Conservation (phyloP, 2,113 vertebrate species). For the Nanorana parkeri region DNA sequence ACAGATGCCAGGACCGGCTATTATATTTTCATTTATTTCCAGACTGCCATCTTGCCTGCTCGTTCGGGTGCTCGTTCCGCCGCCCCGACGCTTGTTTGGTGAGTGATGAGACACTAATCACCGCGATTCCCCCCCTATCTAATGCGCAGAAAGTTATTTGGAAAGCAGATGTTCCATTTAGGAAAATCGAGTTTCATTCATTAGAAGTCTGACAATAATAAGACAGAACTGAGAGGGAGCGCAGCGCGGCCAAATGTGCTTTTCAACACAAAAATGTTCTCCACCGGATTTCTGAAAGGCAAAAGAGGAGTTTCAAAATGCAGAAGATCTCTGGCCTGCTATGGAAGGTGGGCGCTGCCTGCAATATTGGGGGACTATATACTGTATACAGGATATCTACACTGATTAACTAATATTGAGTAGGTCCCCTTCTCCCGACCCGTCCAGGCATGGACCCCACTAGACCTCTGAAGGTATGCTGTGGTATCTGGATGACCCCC, state of each 20-base stretch:
- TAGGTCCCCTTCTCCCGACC: too few species aligned
- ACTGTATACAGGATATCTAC: too few species aligned
- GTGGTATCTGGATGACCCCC: too few species aligned
- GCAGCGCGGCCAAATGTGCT: neutral
- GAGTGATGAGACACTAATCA: slow-evolving; percentile 12
- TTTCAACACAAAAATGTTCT: slow-evolving; percentile 4
- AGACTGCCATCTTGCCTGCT: neutral
- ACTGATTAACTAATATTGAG: too few species aligned
- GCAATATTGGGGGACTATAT: too few species aligned
- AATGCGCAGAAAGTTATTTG: slow-evolving; percentile 31
- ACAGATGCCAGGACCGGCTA: slow-evolving; percentile 18
- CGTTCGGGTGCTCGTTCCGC: slow-evolving; percentile 2
- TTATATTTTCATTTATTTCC: slow-evolving; percentile 40
- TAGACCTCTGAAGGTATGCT: too few species aligned
- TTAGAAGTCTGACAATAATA: slow-evolving; percentile 40
- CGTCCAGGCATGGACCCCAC: too few species aligned
- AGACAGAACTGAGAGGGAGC: neutral
- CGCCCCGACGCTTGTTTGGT: slow-evolving; percentile 22
- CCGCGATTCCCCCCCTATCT: neutral
- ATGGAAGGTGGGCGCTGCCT: too few species aligned
- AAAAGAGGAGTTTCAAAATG: neutral
- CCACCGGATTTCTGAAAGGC: slow-evolving; percentile 18
- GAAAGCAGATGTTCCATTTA: slow-evolving; percentile 48
- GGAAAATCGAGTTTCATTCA: slow-evolving; percentile 38
- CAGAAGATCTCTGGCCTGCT: neutral